phyloP scores from a whole-genome alignment of 2,797 vertebrate species.

The Bovichtus diacanthus region DNA sequence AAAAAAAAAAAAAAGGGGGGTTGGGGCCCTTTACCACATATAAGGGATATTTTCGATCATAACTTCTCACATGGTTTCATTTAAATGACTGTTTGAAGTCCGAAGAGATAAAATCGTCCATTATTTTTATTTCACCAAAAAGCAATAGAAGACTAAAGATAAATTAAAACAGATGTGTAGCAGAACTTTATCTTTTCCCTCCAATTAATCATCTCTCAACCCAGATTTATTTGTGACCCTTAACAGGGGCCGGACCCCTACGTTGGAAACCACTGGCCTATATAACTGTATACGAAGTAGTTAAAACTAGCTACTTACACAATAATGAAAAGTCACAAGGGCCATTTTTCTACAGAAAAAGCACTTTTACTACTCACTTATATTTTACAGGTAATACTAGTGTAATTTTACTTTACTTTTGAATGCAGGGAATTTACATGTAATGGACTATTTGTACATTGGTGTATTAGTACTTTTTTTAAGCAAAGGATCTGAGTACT shows the following conservation, averaged over 20 bases:
- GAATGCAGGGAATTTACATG: neutral
- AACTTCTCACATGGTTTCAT: constrained; percentile 29
- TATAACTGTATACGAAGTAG: neutral
- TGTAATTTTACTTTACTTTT: neutral
- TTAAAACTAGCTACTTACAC: neutral
- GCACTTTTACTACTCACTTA: neutral
- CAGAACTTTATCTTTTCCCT: neutral
- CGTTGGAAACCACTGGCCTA: neutral
- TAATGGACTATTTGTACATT: neutral
- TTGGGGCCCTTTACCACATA: neutral
- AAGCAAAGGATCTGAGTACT: neutral
- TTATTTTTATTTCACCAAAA: constrained; percentile 14
- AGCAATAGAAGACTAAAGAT: constrained; percentile 17
- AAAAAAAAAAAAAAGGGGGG: neutral
- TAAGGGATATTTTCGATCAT: neutral
- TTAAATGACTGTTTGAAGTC: constrained; percentile 34
- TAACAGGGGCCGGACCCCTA: neutral
- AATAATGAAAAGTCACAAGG: neutral
- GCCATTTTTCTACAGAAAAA: neutral
- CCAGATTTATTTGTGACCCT: neutral
- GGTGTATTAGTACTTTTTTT: neutral
- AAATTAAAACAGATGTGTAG: constrained; percentile 17
- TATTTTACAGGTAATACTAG: neutral
- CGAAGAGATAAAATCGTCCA: neutral
- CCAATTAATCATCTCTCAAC: constrained; percentile 11